Conservation (phyloP, 1,140 invertebrate species). For the Zaprionus vittiger region DNA sequence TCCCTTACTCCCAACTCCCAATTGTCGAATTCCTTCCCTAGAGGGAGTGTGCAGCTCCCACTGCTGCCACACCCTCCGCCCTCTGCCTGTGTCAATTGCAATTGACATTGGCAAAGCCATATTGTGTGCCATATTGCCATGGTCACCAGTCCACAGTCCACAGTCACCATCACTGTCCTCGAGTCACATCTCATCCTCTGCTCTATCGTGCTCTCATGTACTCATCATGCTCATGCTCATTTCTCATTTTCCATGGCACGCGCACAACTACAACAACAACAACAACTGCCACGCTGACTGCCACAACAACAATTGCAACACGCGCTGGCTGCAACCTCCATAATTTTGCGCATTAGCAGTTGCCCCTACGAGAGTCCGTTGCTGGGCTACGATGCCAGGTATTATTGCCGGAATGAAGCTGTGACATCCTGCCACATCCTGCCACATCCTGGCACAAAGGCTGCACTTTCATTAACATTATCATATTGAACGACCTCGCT, state of each 20-base stretch:
- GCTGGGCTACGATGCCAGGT: constrained; percentile 86
- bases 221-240: constrained; percentile 34
- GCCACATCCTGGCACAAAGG: constrained; percentile 24
- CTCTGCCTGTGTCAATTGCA: constrained; percentile 20
- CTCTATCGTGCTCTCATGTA: constrained; percentile 2
- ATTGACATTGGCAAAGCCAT: constrained; percentile 46
- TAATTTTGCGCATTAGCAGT: constrained; percentile 83
- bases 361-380: constrained; percentile 85
- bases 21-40: background rate
- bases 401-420: constrained; percentile 42
- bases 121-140: constrained; percentile 42
- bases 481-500: constrained; percentile 56
- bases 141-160: constrained; percentile 17
- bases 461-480: constrained; percentile 77
- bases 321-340: constrained; percentile 45
- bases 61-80: no score
- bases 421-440: constrained; percentile 18
- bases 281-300: background rate
- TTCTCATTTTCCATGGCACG: constrained; percentile 56
- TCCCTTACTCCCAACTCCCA: background rate
- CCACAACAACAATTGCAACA: constrained; percentile 27
- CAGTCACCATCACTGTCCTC: background rate
- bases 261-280: constrained; percentile 21
- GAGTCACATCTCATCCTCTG: constrained; percentile 12
- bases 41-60: background rate